Evolutionary conservation across 2,113 vertebrate species (phyloP).

Genomic region (Plectropomus leopardus): DNA sequence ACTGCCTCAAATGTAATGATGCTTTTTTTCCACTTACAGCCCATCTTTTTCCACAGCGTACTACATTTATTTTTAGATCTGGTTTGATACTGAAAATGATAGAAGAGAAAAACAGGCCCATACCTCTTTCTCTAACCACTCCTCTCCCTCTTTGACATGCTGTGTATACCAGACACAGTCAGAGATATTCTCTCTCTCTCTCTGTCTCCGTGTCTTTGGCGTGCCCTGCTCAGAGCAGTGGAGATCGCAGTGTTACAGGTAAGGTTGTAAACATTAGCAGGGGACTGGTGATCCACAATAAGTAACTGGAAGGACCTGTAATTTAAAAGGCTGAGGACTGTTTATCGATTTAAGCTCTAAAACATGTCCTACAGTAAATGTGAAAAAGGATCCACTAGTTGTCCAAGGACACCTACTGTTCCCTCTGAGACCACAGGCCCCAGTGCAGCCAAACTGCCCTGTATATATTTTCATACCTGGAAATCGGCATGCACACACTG

Average conservation of each 20-base stretch:
- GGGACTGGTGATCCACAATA: background rate
- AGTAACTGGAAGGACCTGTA: background rate
- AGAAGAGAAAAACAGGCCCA: conserved; percentile 3
- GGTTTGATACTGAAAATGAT: conserved; percentile 24
- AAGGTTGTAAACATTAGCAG: conserved; percentile 10
- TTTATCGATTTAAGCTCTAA: background rate
- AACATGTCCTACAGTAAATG: background rate
- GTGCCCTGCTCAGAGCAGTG: background rate
- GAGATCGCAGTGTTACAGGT: background rate
- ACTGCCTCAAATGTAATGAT: conserved; percentile 16
- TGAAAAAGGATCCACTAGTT: conserved; percentile 1
- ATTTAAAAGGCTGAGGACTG: background rate
- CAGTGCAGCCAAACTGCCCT: background rate
- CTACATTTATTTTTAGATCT: conserved; percentile 55
- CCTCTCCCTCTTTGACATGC: conserved; percentile 8
- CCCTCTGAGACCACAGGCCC: conserved; percentile 1
- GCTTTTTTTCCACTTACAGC: conserved; percentile 10
- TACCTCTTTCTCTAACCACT: conserved; percentile 5
- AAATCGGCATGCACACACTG: background rate
- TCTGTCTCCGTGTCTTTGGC: background rate
- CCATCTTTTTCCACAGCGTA: background rate
- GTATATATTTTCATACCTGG: background rate
- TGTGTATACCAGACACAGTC: background rate
- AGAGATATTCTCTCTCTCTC: background rate
- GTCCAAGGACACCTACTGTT: background rate